Evolutionary conservation across 2,113 vertebrate genomes (phyloP), one percentile per base, ranked within the genome.

Genomic region (Xenopus laevis): DNA sequence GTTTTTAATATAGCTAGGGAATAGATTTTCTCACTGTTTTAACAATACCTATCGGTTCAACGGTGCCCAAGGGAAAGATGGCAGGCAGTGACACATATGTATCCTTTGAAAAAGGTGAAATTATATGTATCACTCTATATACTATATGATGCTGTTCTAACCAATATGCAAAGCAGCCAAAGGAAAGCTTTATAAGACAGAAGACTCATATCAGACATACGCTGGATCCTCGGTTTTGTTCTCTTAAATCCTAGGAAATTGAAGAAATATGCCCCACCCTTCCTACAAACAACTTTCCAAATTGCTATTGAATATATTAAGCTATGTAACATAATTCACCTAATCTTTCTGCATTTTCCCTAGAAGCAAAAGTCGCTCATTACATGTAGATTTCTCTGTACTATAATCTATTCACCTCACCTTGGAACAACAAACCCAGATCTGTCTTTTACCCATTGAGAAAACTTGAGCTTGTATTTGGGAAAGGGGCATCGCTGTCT

Each of bases 1-100:
- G 60, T 45, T 64, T 69, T 77, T 77, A 77, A 70, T 77, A 57
- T 70, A 77, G 46, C 60, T 45, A n/a, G 68, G 46, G 30, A 45
- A 68, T 50, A 68, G 57, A 62, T 63, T 76, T 76, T 67, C 50
- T 52, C 52, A 53, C 47, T 53, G 68, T 52, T 68, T 68, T 59
- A 64, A 61, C 18, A 74, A 67, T 47, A 18, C 46, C 13, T 18
- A 67, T 59, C 50, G 63, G 44, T 45, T 61, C 17, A 23, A 61
- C 1, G 27, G 46, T 77, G 47, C 67, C 67, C 73, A 18, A 15
- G 60, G 50, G 50, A 30, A 15, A 7, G n/a, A 67, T 18, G 58
- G 45, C 13, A 69, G 46, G 55, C 58, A 65, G 23, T 44, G 23
- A 20, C 16, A 33, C 59, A n/a, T 55, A 62, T 68, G 13, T 53